Base-by-base conservation (phyloP, 2,797 vertebrate species). In the Rhabdomys pumilio region DNA sequence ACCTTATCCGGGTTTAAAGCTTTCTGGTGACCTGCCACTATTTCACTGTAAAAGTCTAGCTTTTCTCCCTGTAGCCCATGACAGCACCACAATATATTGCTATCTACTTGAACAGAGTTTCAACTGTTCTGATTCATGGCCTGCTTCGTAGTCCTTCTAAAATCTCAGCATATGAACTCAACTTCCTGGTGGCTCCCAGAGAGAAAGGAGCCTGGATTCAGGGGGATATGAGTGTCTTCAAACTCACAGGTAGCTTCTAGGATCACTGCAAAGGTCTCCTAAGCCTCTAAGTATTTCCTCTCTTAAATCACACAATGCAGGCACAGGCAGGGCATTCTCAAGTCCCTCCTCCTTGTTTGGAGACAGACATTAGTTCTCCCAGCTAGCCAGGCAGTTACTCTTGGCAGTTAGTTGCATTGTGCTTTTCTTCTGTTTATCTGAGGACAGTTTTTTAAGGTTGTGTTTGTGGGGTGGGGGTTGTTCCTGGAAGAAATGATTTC, bases 261-360 rank as follows among this genome's bases (percentile, higher is more conserved):
- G 89, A 94, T 97, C 97, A 95, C 93, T 95, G 95, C 91, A 96
- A 97, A 94, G 91, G 91, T 92, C 94, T 94, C 92, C 80, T 94
- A 96, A 97, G 97, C 96, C 93, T 84, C 90, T 88, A 84, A 97
- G 90, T 96, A 96, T 97, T 98, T 98, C 97, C 95, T 97, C 92
- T 97, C 96, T 96, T 97, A 98, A 97, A 97, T 98, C 97, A 96
- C 92, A 87, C 72, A 9, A 89, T 85, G 9, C 79, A 75, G 94
- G 94, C 90, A 80, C 87, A 57, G 80, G 89, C 93, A 50, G 93
- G 79, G 50, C 34, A 86, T 97, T 90, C 89, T 97, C 93, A 59
- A 81, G 95, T 73, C 73, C 50, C 89, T 86, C 92, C 73, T 89
- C 94, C 91, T 96, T 29, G 41, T 91, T 69, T 92, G 82, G 93